A percentile compares a stretch with the other conserved stretches of the same genome.
These are phyloP conservation scores for Gnathonemus echidnorhynchus DNA, from an alignment of 2,113 vertebrate species.

Conservation along the genomic window DNA sequence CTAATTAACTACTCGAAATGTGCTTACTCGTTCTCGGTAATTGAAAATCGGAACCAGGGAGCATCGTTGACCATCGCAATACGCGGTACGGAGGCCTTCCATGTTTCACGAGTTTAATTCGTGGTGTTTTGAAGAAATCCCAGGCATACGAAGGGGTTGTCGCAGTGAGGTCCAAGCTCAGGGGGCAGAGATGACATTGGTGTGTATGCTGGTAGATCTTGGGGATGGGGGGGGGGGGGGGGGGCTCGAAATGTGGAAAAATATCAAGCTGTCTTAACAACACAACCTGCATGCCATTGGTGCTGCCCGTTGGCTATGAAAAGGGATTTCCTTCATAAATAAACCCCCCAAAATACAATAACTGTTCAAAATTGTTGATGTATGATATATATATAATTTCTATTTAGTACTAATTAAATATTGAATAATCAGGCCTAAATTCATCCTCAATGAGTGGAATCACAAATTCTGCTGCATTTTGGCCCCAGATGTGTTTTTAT, in stretches of 20 bases:
- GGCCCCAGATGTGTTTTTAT: background rate
- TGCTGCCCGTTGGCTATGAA: background rate
- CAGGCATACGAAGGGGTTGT: constrained; percentile 11
- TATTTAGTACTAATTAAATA: background rate
- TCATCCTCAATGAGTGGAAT: background rate
- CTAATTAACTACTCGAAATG: constrained; percentile 88
- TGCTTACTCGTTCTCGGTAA: constrained; percentile 78
- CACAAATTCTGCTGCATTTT: background rate
- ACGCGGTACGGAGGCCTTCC: background rate
- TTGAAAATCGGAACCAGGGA: constrained; percentile 63
- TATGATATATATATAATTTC: background rate
- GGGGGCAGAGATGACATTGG: background rate
- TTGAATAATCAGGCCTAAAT: background rate
- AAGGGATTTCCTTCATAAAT: background rate
- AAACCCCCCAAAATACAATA: background rate
- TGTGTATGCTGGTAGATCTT: constrained; percentile 4
- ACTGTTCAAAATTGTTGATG: background rate
- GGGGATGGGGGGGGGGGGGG: too few species aligned
- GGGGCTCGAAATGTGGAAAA: background rate
- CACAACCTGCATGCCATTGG: background rate
- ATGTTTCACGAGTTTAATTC: constrained; percentile 23
- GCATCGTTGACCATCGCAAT: constrained; percentile 23
- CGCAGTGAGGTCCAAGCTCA: background rate
- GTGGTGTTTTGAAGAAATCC: constrained; percentile 22
- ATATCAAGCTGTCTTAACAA: background rate